Evolutionary conservation across 2,113 vertebrate genomes (phyloP).

Genomic region (sheep (Ovis aries)): DNA sequence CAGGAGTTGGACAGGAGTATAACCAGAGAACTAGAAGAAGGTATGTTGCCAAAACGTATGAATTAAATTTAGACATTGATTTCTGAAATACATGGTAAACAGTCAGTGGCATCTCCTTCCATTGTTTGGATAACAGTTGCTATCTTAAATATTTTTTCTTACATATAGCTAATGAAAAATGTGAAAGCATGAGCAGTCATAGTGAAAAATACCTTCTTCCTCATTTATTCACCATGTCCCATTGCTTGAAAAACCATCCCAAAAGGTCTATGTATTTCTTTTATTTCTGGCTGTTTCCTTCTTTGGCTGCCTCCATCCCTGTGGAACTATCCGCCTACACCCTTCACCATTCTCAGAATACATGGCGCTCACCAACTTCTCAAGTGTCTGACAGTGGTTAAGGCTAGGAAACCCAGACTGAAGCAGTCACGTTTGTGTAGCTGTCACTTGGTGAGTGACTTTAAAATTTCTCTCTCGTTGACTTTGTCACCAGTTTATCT

Average conservation of each 20-base stretch:
- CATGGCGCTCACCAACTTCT: accelerated
- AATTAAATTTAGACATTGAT: not conserved
- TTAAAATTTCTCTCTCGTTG: not conserved
- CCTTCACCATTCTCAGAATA: not conserved
- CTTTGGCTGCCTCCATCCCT: not conserved
- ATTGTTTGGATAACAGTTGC: not conserved
- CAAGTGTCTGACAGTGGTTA: not conserved
- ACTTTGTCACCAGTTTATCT: not conserved
- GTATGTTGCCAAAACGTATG: slow-evolving; percentile 74
- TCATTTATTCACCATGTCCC: not conserved
- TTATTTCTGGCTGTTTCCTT: not conserved
- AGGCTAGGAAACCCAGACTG: not conserved
- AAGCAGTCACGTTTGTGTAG: not conserved
- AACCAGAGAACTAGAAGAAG: slow-evolving; percentile 83
- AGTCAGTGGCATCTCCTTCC: not conserved
- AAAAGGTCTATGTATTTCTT: not conserved
- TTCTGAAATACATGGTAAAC: not conserved
- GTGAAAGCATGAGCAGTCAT: not conserved
- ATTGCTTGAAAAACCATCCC: not conserved
- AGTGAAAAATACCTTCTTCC: not conserved
- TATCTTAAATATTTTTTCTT: not conserved
- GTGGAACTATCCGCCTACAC: not conserved
- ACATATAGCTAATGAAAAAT: not conserved
- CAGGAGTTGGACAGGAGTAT: slow-evolving; percentile 86
- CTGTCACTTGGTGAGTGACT: not conserved